Evolutionary conservation across 2,797 vertebrate genomes (phyloP).

Genomic region (Betta splendens): DNA sequence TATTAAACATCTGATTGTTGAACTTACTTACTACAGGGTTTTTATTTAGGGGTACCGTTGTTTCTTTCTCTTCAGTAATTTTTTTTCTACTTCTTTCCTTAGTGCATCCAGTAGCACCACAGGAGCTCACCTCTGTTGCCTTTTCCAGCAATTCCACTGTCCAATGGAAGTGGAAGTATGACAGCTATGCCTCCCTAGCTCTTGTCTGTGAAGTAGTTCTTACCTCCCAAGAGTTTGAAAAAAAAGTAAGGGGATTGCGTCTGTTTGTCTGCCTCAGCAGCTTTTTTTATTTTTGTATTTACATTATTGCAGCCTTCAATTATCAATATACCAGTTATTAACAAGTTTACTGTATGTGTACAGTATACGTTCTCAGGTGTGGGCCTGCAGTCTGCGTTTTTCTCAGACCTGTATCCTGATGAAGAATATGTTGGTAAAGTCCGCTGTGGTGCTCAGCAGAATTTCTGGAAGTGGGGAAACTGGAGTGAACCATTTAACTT

Average conservation of each 20-base stretch:
- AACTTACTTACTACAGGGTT: too few species aligned
- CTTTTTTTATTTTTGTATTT: slow-evolving; percentile 2
- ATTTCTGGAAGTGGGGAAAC: slow-evolving; percentile 83
- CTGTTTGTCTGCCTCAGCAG: neutral
- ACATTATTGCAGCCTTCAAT: neutral
- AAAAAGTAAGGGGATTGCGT: slow-evolving; percentile 58
- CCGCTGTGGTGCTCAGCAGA: slow-evolving; percentile 70
- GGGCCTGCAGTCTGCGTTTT: slow-evolving; percentile 59
- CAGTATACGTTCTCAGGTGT: slow-evolving; percentile 69
- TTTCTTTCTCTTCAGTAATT: neutral
- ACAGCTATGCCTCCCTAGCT: slow-evolving; percentile 57
- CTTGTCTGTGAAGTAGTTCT: slow-evolving; percentile 77
- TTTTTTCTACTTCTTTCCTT: slow-evolving; percentile 9
- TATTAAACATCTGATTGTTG: neutral
- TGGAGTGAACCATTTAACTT: slow-evolving; percentile 70
- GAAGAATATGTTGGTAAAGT: slow-evolving; percentile 64
- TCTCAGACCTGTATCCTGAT: slow-evolving; percentile 70
- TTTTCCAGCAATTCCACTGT: slow-evolving; percentile 72
- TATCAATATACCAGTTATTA: neutral
- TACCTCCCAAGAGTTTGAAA: slow-evolving; percentile 24
- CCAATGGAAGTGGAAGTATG: slow-evolving; percentile 72
- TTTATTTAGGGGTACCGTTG: neutral
- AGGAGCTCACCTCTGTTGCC: neutral
- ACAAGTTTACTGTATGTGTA: slow-evolving; percentile 33
- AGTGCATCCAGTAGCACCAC: slow-evolving; percentile 77